phyloP scores from a whole-genome alignment of 92 coral and sea anemone species.

The Parazoanthus atlanticus region DNA sequence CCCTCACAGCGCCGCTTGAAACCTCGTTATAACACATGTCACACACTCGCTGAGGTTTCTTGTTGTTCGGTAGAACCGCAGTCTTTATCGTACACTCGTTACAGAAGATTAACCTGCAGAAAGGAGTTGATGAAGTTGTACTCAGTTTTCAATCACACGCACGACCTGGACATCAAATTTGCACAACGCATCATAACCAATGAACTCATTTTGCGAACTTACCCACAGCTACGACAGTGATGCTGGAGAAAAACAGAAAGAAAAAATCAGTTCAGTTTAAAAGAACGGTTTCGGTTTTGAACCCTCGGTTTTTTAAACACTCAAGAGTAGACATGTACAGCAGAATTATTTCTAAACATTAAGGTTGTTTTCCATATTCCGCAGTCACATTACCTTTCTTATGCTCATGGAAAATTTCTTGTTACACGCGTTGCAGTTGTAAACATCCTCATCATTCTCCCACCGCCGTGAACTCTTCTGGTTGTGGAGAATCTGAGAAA shows the following conservation, averaged over 20 bases:
- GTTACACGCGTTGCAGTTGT: slow-evolving; percentile 85
- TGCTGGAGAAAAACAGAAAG: slow-evolving; percentile 71
- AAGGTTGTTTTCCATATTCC: too few species aligned
- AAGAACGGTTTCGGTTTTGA: background rate
- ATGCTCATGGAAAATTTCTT: slow-evolving; percentile 78
- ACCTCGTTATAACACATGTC: slow-evolving; percentile 89
- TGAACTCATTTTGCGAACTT: slow-evolving; percentile 23
- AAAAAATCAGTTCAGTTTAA: background rate
- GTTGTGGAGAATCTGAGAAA: slow-evolving; percentile 66
- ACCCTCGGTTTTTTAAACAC: background rate
- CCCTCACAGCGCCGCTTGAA: slow-evolving; percentile 86
- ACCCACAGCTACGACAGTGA: slow-evolving; percentile 99
- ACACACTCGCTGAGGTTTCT: slow-evolving; percentile 94
- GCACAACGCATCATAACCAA: background rate
- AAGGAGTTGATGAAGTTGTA: background rate
- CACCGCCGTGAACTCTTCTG: slow-evolving; percentile 92
- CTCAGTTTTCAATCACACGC: background rate
- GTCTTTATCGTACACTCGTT: slow-evolving; percentile 82
- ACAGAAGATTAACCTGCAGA: slow-evolving; percentile 84
- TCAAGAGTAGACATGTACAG: background rate
- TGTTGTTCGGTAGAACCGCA: slow-evolving; percentile 85
- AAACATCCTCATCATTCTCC: slow-evolving; percentile 92
- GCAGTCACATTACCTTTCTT: slow-evolving; percentile 69
- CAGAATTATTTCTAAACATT: too few species aligned
- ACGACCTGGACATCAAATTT: background rate